A percentile compares a stretch with the other conserved stretches of the same genome.
phyloP scores from a whole-genome alignment of 2,888 invertebrate species.

The Papilio elwesi region DNA sequence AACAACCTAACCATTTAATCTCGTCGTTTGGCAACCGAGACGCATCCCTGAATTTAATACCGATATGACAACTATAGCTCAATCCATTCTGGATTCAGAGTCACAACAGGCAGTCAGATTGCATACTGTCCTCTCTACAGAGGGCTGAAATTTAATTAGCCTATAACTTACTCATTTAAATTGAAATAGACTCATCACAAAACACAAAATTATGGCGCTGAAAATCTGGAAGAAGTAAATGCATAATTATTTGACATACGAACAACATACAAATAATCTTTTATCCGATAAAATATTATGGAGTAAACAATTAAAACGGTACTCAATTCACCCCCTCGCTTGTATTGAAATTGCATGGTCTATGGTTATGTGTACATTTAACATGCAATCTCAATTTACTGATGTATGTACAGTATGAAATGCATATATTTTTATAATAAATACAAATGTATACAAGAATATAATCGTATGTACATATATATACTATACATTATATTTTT shows the following conservation, averaged over 20 bases:
- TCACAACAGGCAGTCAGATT: too few relatives aligned
- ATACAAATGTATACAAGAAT: not conserved
- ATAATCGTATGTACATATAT: not conserved
- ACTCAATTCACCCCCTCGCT: constrained; percentile 4
- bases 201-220: too few relatives aligned
- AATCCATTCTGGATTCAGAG: too few relatives aligned
- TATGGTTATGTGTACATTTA: not conserved
- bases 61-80: too few relatives aligned
- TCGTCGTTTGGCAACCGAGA: too few relatives aligned
- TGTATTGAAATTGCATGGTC: not conserved
- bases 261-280: not conserved
- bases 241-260: not conserved
- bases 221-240: not conserved
- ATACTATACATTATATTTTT: too few relatives aligned
- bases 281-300: not conserved
- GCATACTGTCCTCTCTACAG: too few relatives aligned
- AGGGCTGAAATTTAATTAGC: too few relatives aligned
- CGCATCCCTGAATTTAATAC: too few relatives aligned
- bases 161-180: too few relatives aligned
- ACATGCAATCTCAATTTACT: constrained; percentile 1
- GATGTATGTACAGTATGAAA: not conserved
- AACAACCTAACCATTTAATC: too few relatives aligned
- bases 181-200: too few relatives aligned
- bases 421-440: not conserved
- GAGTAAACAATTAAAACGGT: not conserved